These are phyloP conservation scores for Capromys pilorides DNA, from an alignment of 2,797 vertebrate genomes.

Conservation along the genomic window DNA sequence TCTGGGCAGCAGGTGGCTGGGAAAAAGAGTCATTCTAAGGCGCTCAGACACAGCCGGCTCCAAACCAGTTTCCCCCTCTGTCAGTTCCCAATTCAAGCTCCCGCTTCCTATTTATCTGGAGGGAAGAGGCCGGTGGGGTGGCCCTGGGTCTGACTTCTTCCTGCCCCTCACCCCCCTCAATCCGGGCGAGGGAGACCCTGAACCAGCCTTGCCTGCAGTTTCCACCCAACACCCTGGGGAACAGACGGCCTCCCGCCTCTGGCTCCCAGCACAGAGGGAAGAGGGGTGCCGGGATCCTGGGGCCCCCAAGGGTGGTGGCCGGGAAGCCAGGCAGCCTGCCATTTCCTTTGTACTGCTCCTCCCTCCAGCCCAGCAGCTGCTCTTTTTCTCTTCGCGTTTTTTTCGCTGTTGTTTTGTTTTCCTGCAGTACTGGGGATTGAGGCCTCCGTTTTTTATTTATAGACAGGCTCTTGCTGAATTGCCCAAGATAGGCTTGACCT, in stretches of 20 bases:
- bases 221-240: not conserved
- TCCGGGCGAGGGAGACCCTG: not conserved
- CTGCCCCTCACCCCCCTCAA: not conserved
- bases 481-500: not conserved
- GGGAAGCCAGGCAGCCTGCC: not conserved
- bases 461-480: not conserved
- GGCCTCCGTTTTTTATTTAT: not conserved
- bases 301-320: not conserved
- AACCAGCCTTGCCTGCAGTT: not conserved
- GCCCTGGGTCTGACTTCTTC: not conserved
- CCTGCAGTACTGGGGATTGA: not conserved
- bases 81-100: not conserved
- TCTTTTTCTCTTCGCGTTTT: not conserved
- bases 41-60: not conserved
- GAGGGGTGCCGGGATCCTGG: not conserved
- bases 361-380: not conserved
- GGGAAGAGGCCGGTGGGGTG: not conserved
- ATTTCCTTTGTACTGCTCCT: not conserved
- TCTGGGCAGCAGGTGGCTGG: not conserved
- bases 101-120: slow-evolving; percentile 2
- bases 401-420: not conserved
- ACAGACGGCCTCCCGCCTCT: not conserved
- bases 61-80: not conserved
- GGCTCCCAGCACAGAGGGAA: not conserved
- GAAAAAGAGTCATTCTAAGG: slow-evolving; percentile 7